Evolutionary conservation across 2,797 vertebrate genomes (phyloP).

Genomic region (Falco peregrinus): DNA sequence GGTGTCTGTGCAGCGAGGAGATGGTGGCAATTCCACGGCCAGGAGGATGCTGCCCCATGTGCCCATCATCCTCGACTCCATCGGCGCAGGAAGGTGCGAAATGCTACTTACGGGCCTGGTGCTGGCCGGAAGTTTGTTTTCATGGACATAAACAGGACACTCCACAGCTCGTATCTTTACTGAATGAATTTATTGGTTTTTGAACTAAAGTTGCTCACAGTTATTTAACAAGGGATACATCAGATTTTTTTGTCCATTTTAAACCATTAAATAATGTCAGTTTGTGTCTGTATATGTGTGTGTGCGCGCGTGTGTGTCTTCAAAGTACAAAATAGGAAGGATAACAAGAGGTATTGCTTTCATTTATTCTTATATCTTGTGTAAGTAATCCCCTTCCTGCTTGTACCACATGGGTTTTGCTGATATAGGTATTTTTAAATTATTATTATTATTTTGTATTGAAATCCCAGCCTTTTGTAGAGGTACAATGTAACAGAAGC

Average conservation of each 20-base stretch:
- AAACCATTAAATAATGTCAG: constrained; percentile 85
- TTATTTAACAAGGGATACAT: constrained; percentile 93
- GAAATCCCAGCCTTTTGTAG: constrained; percentile 81
- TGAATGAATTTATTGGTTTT: constrained; percentile 96
- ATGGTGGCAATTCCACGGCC: accelerated
- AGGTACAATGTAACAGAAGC: constrained; percentile 88
- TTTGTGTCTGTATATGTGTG: constrained; percentile 73
- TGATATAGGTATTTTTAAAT: constrained; percentile 68
- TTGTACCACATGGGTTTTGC: constrained; percentile 73
- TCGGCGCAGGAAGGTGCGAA: accelerated
- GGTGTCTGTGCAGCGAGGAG: background rate
- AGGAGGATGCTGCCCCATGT: background rate
- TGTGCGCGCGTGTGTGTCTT: constrained; percentile 77
- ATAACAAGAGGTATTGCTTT: constrained; percentile 94
- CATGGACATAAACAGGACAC: constrained; percentile 64
- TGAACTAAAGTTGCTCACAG: constrained; percentile 95
- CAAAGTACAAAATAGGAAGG: constrained; percentile 89
- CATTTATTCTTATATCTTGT: constrained; percentile 89
- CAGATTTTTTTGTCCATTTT: constrained; percentile 82
- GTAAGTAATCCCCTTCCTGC: constrained; percentile 77
- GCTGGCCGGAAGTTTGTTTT: background rate
- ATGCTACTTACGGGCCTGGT: background rate
- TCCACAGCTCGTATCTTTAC: constrained; percentile 77
- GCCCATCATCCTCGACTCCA: background rate
- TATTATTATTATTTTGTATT: constrained; percentile 68